Percentiles rank a stretch among this genome's conserved stretches.
These are phyloP conservation scores for Exephanes ischioxanthus DNA, from an alignment of 2,888 invertebrate genomes.

Conservation along the genomic window DNA sequence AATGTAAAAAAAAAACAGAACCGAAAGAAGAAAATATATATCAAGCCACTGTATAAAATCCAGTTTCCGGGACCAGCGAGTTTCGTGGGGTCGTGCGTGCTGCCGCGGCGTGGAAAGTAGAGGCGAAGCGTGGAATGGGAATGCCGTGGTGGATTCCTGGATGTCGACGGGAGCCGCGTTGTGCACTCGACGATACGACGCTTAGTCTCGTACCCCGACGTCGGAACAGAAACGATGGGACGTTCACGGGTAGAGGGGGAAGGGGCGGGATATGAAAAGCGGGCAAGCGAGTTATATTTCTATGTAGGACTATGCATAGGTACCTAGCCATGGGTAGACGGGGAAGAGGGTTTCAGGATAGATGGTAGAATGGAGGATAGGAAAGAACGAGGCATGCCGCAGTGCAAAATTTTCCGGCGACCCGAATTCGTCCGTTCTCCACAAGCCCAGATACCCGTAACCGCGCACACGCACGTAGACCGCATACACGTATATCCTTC, in stretches of 20 bases:
- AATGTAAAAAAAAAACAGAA: constrained; percentile 29
- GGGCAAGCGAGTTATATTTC: constrained; percentile 49
- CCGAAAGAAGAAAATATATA: constrained; percentile 49
- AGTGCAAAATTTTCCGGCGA: constrained; percentile 73
- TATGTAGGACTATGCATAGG: constrained; percentile 47
- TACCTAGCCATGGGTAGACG: constrained; percentile 20
- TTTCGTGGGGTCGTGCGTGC: constrained; percentile 65
- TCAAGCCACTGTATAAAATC: constrained; percentile 63
- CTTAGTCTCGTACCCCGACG: constrained; percentile 65
- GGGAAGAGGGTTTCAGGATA: constrained; percentile 60
- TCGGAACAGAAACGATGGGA: constrained; percentile 65
- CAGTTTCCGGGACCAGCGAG: constrained; percentile 61
- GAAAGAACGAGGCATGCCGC: constrained; percentile 67
- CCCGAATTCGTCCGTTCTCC: constrained; percentile 68
- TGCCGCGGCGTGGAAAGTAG: constrained; percentile 24
- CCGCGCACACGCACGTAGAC: constrained; percentile 29
- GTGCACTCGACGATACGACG: constrained; percentile 66
- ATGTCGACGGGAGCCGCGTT: constrained; percentile 60
- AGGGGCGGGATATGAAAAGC: constrained; percentile 30
- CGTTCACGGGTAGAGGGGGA: constrained; percentile 56
- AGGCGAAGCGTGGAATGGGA: constrained; percentile 45
- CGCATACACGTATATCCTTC: constrained; percentile 44
- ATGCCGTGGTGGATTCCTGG: constrained; percentile 29
- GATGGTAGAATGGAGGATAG: constrained; percentile 66
- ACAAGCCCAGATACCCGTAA: constrained; percentile 17